Percentiles rank a stretch among this genome's conserved stretches.
phyloP scores from a whole-genome alignment of 2,797 vertebrate genomes.

The Miichthys miiuy region DNA sequence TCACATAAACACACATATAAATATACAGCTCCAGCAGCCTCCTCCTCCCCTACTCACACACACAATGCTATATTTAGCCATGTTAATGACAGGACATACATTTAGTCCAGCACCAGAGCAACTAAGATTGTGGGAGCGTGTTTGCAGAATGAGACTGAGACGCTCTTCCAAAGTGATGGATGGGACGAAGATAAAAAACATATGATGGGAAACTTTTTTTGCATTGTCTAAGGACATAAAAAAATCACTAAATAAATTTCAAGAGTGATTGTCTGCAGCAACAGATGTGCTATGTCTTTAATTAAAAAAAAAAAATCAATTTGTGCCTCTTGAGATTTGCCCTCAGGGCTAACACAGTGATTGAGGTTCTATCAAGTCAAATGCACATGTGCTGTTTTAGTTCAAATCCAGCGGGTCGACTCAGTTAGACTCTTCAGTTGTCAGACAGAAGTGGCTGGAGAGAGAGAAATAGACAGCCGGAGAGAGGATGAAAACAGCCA shows the following conservation, averaged over 20 bases:
- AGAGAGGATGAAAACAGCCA: constrained; percentile 32
- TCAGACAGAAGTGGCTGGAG: constrained; percentile 43
- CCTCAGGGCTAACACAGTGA: background rate
- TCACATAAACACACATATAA: constrained; percentile 69
- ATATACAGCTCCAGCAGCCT: constrained; percentile 57
- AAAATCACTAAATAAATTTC: background rate
- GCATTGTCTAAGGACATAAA: background rate
- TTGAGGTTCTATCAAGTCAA: constrained; percentile 30
- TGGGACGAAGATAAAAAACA: constrained; percentile 12
- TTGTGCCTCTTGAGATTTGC: constrained; percentile 11
- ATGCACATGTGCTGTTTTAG: constrained; percentile 33
- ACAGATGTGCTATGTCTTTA: background rate
- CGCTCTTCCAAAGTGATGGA: constrained; percentile 1
- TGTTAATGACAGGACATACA: constrained; percentile 59
- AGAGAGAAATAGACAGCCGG: constrained; percentile 32
- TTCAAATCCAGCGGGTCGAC: constrained; percentile 16
- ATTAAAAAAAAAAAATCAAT: background rate
- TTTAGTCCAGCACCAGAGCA: constrained; percentile 43
- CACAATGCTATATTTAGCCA: constrained; percentile 76
- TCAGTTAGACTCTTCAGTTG: constrained; percentile 32
- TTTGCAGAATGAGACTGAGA: constrained; percentile 39
- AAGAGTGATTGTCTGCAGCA: constrained; percentile 9
- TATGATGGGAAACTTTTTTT: constrained; percentile 21
- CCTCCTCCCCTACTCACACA: constrained; percentile 46
- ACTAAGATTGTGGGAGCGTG: constrained; percentile 24